These are phyloP conservation scores for Schizotus pectinicornis DNA, from an alignment of 2,888 invertebrate genomes.

Conservation along the genomic window DNA sequence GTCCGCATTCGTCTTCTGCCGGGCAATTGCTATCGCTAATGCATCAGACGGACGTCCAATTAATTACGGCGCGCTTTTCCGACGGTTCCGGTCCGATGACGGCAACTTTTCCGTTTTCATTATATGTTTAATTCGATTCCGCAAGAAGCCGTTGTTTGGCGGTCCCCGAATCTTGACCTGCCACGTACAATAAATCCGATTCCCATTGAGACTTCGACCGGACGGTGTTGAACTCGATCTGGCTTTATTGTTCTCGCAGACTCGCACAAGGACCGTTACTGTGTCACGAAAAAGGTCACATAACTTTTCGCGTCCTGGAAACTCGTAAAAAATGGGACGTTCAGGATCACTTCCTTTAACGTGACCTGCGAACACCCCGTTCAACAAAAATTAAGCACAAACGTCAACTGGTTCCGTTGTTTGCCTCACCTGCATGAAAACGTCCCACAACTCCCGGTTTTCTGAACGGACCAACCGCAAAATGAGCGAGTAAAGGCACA, in stretches of 20 bases:
- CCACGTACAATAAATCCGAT: conserved; percentile 5
- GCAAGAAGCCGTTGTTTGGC: not conserved
- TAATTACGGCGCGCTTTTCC: not conserved
- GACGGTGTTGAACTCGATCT: conserved; percentile 3
- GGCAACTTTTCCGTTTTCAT: not conserved
- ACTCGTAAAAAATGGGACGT: not conserved
- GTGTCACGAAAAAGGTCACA: conserved; percentile 1
- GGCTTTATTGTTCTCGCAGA: conserved; percentile 4
- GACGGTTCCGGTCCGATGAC: too few relatives aligned
- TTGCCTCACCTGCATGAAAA: too few relatives aligned
- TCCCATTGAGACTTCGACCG: not conserved
- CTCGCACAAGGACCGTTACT: not conserved
- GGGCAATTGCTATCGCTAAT: conserved; percentile 1
- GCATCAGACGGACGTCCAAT: conserved; percentile 1
- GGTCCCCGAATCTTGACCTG: not conserved
- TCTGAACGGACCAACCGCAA: too few relatives aligned
- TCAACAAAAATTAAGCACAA: too few relatives aligned
- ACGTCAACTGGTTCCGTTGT: too few relatives aligned
- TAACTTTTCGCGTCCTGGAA: conserved; percentile 1
- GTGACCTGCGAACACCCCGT: too few relatives aligned
- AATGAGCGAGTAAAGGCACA: too few relatives aligned
- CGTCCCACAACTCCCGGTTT: too few relatives aligned
- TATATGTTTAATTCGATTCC: conserved; percentile 2
- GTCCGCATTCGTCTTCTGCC: not conserved
- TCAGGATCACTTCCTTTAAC: too few relatives aligned